Evolutionary conservation across 1,140 invertebrate species (phyloP).

Genomic region (Saxidomus purpurata): DNA sequence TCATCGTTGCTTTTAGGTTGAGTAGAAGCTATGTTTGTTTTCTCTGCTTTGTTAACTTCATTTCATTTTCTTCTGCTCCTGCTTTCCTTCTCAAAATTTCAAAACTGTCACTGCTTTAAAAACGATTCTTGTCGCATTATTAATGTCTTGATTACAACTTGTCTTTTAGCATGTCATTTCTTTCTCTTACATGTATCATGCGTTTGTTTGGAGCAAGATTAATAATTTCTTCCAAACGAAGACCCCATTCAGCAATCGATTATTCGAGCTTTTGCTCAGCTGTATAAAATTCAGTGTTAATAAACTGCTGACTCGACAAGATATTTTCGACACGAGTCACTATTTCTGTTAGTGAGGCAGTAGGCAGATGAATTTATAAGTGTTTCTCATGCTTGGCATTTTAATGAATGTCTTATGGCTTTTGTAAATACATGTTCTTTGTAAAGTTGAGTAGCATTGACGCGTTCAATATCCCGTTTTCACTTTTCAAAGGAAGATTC

Average conservation of each 20-base stretch:
- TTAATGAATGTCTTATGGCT: background rate
- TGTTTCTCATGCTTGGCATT: background rate
- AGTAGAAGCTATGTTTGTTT: background rate
- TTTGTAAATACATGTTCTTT: background rate
- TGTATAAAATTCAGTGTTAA: background rate
- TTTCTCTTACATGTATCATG: background rate
- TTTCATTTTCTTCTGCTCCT: slow-evolving; percentile 30
- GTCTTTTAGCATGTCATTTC: slow-evolving; percentile 16
- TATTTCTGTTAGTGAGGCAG: background rate
- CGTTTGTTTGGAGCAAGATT: background rate
- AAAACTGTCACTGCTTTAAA: background rate
- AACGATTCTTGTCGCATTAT: slow-evolving; percentile 4
- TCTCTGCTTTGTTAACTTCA: background rate
- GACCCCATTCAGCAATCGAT: background rate
- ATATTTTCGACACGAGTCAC: background rate
- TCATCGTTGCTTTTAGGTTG: background rate
- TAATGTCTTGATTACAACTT: slow-evolving; percentile 30
- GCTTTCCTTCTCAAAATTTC: slow-evolving; percentile 11
- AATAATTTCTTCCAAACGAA: slow-evolving; percentile 6
- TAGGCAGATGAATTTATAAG: background rate
- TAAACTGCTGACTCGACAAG: background rate
- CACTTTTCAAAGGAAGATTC: background rate
- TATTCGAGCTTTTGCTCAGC: slow-evolving; percentile 15
- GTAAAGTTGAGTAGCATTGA: background rate
- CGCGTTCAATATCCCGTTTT: background rate